A percentile compares a stretch with the other conserved stretches of the same genome.
These are phyloP conservation scores for Notoglanidium macrostoma DNA, from an alignment of 2,797 vertebrate genomes.

Conservation along the genomic window DNA sequence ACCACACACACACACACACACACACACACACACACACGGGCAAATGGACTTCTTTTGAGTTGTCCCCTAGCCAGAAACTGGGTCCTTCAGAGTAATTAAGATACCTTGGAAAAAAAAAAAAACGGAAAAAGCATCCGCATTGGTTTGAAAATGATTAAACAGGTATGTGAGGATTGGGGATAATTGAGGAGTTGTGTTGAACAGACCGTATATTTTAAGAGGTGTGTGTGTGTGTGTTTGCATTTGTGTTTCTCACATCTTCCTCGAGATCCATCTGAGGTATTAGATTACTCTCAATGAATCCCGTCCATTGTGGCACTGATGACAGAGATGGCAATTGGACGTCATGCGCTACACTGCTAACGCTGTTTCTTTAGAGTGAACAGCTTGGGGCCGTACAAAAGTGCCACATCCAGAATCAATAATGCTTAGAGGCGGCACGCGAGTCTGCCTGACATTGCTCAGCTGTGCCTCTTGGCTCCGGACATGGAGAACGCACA, in stretches of 20 bases:
- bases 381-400: slow-evolving; percentile 57
- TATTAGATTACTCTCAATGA: slow-evolving; percentile 58
- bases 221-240: slow-evolving; percentile 29
- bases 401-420: slow-evolving; percentile 60
- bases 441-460: slow-evolving; percentile 68
- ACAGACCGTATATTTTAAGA: neutral
- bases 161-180: slow-evolving; percentile 28
- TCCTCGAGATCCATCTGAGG: slow-evolving; percentile 45
- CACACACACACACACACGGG: slow-evolving; percentile 87
- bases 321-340: slow-evolving; percentile 50
- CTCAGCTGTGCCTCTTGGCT: slow-evolving; percentile 77
- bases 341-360: slow-evolving; percentile 46
- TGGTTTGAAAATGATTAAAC: slow-evolving; percentile 68
- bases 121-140: slow-evolving; percentile 65
- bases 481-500: slow-evolving; percentile 60
- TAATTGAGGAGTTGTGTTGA: neutral
- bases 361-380: slow-evolving; percentile 57
- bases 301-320: slow-evolving; percentile 40
- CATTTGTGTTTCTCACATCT: slow-evolving; percentile 20
- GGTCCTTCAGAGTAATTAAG: slow-evolving; percentile 98
- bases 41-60: slow-evolving; percentile 99
- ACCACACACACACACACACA: slow-evolving; percentile 76
- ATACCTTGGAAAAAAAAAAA: slow-evolving; percentile 89
- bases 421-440: slow-evolving; percentile 70
- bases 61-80: slow-evolving; percentile 93